Evolutionary conservation across 2,888 invertebrate genomes (phyloP), one percentile per base, ranked within the genome.

Genomic region (Thereva nobilitata): DNA sequence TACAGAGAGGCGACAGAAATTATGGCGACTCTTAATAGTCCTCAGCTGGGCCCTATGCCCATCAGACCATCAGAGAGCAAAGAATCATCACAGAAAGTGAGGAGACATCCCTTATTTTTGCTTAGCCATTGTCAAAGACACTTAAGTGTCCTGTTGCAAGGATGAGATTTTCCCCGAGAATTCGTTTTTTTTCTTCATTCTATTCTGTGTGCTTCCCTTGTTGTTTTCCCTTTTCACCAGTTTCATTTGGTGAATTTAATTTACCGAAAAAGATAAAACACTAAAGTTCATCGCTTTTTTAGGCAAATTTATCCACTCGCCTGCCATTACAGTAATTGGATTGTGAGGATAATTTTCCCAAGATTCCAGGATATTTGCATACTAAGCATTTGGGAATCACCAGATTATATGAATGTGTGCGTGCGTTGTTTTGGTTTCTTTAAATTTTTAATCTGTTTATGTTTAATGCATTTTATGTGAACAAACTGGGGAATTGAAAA

Each of bases 21-120:
- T 63, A 68, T 54, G 68, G 56, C 54, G 66, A 56, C 66, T 63
- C 52, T 66, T 63, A 45, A 61, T 61, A 59, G 61, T 52, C 61
- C 54, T 54, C 44, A 52, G 42, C n/a, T 42, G 53, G 49, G 42
- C 10, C 37, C 23, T 23, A 23, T 23, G 23, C 23, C 23, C 23
- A 23, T 23, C 23, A 23, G 23, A 23, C 23, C 23, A 23, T 23
- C 23, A 23, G 23, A 23, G 42, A 8, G 7, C 7, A 42, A 8
- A 42, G 9, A 42, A 42, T 42, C 42, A 42, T 42, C 42, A 42
- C 42, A 8, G 42, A 42, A 42, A 42, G 9, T 23, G 42, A 8
- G 9, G 9, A 42, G 42, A 42, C 7, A 42, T 9, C 9, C 9
- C 9, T 42, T 42, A 42, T 9, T 42, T 42, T 42, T 42, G 42